phyloP scores from a whole-genome alignment of 2,888 invertebrate genomes.

The Drosophila phalerata region DNA sequence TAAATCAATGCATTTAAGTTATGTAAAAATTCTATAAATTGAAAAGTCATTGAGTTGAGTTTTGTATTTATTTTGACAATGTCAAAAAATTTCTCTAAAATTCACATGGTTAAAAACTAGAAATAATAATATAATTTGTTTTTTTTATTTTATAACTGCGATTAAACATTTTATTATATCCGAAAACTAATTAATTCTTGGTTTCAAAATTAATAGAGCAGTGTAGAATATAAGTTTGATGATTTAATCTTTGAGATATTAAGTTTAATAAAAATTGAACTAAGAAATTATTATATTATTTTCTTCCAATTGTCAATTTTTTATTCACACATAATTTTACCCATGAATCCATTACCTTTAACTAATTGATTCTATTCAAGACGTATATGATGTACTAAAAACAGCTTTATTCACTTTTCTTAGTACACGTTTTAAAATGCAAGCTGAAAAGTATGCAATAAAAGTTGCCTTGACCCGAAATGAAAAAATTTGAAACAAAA shows the following conservation, averaged over 20 bases:
- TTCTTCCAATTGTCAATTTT: neutral
- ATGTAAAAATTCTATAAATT: conserved; percentile 3
- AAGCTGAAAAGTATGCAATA: conserved; percentile 58
- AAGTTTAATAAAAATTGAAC: too few species aligned
- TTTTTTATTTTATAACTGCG: too few species aligned
- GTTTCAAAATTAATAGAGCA: too few species aligned
- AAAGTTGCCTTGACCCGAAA: neutral
- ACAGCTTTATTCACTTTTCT: neutral
- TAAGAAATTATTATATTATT: too few species aligned
- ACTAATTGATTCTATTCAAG: neutral
- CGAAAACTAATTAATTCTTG: too few species aligned
- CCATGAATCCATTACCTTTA: neutral
- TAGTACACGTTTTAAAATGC: conserved; percentile 18
- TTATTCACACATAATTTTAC: too few species aligned
- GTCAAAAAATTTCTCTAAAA: too few species aligned
- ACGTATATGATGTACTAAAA: neutral
- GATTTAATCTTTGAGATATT: too few species aligned
- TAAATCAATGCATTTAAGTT: neutral
- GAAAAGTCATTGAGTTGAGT: neutral
- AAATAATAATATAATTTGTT: too few species aligned
- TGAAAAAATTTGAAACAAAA: neutral
- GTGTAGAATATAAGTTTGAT: too few species aligned
- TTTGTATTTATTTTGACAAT: neutral
- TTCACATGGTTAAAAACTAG: too few species aligned
- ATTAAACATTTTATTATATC: too few species aligned